These are phyloP conservation scores for Rhynchonycteris naso DNA, from an alignment of 2,797 vertebrate genomes.

Conservation along the genomic window DNA sequence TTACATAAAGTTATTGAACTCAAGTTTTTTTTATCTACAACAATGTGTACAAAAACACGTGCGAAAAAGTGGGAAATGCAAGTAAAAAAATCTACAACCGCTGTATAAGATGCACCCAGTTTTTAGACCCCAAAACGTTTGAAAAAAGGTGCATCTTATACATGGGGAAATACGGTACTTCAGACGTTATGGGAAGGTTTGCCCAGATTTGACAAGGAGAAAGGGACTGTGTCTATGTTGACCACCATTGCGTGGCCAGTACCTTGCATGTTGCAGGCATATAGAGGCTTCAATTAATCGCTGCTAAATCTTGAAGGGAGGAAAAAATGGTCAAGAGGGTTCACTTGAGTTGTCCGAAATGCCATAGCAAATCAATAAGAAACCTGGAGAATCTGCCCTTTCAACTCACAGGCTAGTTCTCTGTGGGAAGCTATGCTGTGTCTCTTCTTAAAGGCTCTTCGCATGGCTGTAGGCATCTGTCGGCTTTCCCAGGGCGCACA, in stretches of 20 bases:
- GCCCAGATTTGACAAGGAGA: neutral
- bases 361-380: neutral
- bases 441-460: neutral
- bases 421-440: neutral
- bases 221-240: neutral
- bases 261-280: neutral
- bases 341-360: neutral
- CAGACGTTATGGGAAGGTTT: neutral
- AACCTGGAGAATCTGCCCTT: slow-evolving; percentile 17
- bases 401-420: neutral
- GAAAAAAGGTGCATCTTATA: too few species aligned
- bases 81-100: too few species aligned
- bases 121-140: too few species aligned
- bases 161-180: too few species aligned
- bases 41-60: too few species aligned
- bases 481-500: neutral
- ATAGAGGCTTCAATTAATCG: neutral
- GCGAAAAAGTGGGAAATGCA: too few species aligned
- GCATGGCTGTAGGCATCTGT: neutral
- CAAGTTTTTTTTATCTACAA: too few species aligned
- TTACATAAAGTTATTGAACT: too few species aligned
- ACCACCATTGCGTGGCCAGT: neutral
- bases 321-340: slow-evolving; percentile 8
- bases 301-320: slow-evolving; percentile 19
- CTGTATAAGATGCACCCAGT: too few species aligned